These are phyloP conservation scores for Micromys minutus DNA, from an alignment of 2,113 vertebrate genomes.

Conservation along the genomic window DNA sequence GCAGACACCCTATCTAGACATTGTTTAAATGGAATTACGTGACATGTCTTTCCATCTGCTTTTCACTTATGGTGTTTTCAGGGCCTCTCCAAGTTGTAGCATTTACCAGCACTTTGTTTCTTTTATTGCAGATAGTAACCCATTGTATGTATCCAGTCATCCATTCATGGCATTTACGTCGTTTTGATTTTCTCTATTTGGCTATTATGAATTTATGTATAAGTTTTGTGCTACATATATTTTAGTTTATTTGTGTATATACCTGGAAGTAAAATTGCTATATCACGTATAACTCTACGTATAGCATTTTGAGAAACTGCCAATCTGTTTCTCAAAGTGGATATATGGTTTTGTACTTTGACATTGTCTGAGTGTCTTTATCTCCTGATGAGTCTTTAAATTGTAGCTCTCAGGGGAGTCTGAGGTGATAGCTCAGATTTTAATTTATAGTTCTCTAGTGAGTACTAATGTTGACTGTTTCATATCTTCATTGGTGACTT, in stretches of 20 bases:
- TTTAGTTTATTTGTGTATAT: constrained; percentile 36
- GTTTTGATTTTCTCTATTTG: constrained; percentile 11
- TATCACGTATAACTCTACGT: background rate
- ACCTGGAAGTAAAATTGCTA: constrained; percentile 26
- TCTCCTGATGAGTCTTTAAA: constrained; percentile 17
- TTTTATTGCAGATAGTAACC: constrained; percentile 28
- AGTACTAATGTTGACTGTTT: constrained; percentile 28
- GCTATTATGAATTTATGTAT: background rate
- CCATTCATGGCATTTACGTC: constrained; percentile 19
- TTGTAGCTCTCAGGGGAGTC: background rate
- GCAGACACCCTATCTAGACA: background rate
- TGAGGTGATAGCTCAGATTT: background rate
- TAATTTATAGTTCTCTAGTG: background rate
- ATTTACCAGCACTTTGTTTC: background rate
- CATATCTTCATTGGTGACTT: background rate
- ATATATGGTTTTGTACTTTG: background rate
- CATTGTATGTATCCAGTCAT: constrained; percentile 1
- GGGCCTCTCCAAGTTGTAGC: background rate
- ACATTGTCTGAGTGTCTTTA: constrained; percentile 16
- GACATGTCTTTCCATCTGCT: background rate
- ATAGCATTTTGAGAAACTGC: constrained; percentile 26
- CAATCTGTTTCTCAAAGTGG: constrained; percentile 27
- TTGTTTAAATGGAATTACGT: constrained; percentile 4
- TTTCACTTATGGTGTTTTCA: constrained; percentile 45
- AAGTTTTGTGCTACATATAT: constrained; percentile 13